Conservation (phyloP, 1,140 invertebrate species). For the Probaryconus sp. region DNA sequence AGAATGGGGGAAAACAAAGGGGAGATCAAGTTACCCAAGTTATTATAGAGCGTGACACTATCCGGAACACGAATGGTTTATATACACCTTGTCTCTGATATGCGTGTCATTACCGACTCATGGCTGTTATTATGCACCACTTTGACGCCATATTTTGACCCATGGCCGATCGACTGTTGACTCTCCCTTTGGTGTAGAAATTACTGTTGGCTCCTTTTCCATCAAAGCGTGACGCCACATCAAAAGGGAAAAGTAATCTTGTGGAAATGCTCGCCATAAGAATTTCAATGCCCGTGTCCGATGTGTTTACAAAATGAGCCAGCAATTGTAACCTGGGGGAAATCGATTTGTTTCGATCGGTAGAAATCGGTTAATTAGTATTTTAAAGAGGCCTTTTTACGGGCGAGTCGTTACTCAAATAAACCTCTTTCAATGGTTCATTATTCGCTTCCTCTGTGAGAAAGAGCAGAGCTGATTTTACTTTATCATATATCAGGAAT, state of each 20-base stretch:
- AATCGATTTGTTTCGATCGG: conserved; percentile 36
- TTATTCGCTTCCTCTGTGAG: too few species aligned
- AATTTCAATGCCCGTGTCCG: conserved; percentile 35
- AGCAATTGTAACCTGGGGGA: conserved; percentile 15
- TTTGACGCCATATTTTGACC: conserved; percentile 66
- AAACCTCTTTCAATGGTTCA: too few species aligned
- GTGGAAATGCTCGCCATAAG: conserved; percentile 34
- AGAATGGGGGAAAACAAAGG: conserved; percentile 32
- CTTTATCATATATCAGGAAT: too few species aligned
- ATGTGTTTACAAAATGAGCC: conserved; percentile 36
- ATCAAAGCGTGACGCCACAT: conserved; percentile 42
- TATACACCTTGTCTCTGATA: conserved; percentile 57
- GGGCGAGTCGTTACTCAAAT: too few species aligned
- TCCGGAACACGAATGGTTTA: conserved; percentile 29
- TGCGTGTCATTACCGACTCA: conserved; percentile 65
- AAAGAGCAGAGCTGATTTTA: too few species aligned
- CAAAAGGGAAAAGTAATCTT: conserved; percentile 44
- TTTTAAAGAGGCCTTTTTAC: background rate
- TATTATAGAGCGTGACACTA: conserved; percentile 39
- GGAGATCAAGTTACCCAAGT: conserved; percentile 26
- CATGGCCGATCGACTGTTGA: conserved; percentile 55
- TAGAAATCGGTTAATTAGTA: conserved; percentile 16
- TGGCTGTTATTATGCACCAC: conserved; percentile 58
- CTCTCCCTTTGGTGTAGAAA: conserved; percentile 30
- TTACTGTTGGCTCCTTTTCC: conserved; percentile 45